These are phyloP conservation scores for Gryllus bimaculatus DNA, from an alignment of 1,140 invertebrate species.

Conservation along the genomic window DNA sequence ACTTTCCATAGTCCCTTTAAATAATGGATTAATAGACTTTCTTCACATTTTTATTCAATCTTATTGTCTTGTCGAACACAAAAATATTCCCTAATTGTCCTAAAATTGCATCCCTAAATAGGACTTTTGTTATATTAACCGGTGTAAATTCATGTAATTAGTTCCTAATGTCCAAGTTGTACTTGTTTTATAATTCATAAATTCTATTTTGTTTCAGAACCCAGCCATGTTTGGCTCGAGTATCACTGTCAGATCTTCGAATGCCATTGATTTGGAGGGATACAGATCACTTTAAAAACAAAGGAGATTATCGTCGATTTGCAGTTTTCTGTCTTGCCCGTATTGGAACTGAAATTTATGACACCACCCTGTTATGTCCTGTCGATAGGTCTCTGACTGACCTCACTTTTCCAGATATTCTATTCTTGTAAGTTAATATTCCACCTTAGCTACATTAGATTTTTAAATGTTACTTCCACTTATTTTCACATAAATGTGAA, in stretches of 20 bases:
- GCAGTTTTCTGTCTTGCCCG: conserved; percentile 60
- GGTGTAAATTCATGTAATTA: neutral
- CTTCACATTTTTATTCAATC: no score
- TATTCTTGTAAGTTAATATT: conserved; percentile 52
- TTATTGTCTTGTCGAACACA: no score
- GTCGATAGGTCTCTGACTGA: conserved; percentile 61
- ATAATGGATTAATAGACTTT: no score
- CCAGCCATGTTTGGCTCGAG: conserved; percentile 32
- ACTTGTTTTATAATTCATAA: neutral
- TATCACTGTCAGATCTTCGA: conserved; percentile 51
- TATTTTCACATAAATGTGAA: neutral
- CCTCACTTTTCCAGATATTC: conserved; percentile 57
- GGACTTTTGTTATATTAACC: neutral
- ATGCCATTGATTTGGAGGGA: conserved; percentile 66
- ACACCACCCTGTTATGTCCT: conserved; percentile 54
- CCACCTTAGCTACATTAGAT: neutral
- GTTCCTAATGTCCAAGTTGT: neutral
- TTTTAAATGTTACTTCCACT: conserved; percentile 11
- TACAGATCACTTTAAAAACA: conserved; percentile 63
- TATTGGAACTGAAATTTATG: conserved; percentile 58
- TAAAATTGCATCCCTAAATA: neutral
- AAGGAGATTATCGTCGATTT: conserved; percentile 58
- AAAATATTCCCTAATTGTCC: no score
- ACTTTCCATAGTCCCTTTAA: no score
- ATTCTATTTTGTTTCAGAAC: conserved; percentile 22